These are phyloP conservation scores for Polypterus senegalus DNA, from an alignment of 2,113 vertebrate species.

Conservation along the genomic window DNA sequence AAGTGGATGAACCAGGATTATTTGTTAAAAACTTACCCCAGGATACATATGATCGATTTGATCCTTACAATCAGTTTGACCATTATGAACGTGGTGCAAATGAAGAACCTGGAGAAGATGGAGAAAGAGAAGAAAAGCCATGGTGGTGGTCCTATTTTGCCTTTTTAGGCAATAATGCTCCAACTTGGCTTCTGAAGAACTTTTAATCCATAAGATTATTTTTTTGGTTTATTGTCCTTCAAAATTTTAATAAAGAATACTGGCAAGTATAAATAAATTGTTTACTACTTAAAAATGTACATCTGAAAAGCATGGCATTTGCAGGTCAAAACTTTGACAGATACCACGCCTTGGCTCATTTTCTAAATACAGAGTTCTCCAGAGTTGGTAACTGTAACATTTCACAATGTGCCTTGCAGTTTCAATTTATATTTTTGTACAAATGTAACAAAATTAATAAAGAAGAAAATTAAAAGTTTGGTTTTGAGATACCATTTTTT, in stretches of 20 bases:
- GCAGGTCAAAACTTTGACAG: not conserved
- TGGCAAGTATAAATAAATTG: not conserved
- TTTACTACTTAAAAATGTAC: not conserved
- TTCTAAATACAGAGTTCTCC: too few species aligned
- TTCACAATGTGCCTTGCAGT: too few species aligned
- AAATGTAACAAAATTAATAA: too few species aligned
- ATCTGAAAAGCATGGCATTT: not conserved
- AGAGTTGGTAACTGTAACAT: too few species aligned
- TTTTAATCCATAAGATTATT: slow-evolving; percentile 27
- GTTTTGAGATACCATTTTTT: too few species aligned
- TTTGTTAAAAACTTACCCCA: slow-evolving; percentile 42
- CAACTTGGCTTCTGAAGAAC: slow-evolving; percentile 77
- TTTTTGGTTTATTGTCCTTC: not conserved
- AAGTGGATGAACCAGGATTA: slow-evolving; percentile 40
- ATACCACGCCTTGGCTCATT: too few species aligned
- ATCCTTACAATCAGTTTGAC: slow-evolving; percentile 59
- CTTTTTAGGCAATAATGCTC: slow-evolving; percentile 59
- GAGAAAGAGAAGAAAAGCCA: slow-evolving; percentile 61
- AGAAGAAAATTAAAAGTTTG: too few species aligned
- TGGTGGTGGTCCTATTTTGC: slow-evolving; percentile 97
- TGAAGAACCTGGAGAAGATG: slow-evolving; percentile 20
- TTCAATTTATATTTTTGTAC: too few species aligned
- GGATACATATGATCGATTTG: slow-evolving; percentile 41
- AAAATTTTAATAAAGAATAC: not conserved
- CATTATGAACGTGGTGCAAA: slow-evolving; percentile 30